Conservation (phyloP, 2,888 invertebrate species). For the Seira musarum region DNA sequence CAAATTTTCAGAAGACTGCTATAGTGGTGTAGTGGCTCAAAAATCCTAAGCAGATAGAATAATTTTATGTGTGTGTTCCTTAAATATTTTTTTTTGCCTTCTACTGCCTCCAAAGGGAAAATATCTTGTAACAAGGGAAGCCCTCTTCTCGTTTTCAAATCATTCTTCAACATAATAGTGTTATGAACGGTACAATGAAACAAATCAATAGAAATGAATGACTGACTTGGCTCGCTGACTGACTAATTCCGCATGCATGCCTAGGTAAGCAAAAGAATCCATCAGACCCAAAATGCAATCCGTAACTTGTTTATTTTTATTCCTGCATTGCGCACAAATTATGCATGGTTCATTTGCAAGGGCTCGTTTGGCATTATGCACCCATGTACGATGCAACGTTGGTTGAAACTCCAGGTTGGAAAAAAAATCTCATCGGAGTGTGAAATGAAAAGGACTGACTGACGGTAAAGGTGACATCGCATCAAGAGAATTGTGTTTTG, state of each 20-base stretch:
- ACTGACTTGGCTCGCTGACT: constrained; percentile 3
- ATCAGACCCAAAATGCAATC: neutral
- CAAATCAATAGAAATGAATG: constrained; percentile 23
- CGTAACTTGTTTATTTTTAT: neutral
- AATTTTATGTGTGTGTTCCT: constrained; percentile 7
- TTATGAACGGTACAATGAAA: constrained; percentile 59
- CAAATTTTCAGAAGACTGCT: neutral
- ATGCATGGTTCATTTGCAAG: constrained; percentile 40
- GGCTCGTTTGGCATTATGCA: constrained; percentile 24
- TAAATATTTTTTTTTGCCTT: neutral
- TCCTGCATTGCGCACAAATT: constrained; percentile 9
- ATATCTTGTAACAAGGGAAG: constrained; percentile 6
- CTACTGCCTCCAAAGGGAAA: neutral
- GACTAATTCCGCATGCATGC: neutral
- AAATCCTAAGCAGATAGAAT: neutral
- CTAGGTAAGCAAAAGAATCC: neutral
- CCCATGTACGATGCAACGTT: constrained; percentile 8
- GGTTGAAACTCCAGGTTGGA: too few relatives aligned
- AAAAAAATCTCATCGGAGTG: neutral
- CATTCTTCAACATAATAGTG: constrained; percentile 42
- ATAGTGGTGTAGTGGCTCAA: neutral
- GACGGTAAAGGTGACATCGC: constrained; percentile 51
- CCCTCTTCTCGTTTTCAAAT: constrained; percentile 20
- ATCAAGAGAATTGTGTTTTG: constrained; percentile 27
- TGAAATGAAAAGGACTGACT: constrained; percentile 36